A percentile compares a stretch with the other conserved stretches of the same genome.
phyloP scores from a whole-genome alignment of 2,888 invertebrate genomes.

The Drosophila fulvimacula region DNA sequence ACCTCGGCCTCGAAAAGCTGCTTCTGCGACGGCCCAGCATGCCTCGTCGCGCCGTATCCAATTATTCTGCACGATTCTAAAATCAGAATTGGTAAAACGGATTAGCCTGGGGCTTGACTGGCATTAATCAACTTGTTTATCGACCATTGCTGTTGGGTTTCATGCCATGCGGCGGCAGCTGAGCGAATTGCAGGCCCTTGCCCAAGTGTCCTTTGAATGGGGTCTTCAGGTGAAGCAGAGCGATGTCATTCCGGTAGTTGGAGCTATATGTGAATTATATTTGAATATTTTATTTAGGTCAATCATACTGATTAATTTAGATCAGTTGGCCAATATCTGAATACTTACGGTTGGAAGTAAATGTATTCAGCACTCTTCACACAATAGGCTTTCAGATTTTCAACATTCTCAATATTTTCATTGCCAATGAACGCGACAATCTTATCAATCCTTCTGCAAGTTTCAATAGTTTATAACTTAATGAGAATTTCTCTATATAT shows the following conservation, averaged over 20 bases:
- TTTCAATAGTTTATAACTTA: background rate
- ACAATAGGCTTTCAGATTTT: constrained; percentile 55
- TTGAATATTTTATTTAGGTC: too few relatives aligned
- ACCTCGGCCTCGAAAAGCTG: constrained; percentile 78
- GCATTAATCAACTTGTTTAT: background rate
- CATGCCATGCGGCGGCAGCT: constrained; percentile 72
- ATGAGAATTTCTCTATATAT: too few relatives aligned
- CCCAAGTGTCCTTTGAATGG: constrained; percentile 35
- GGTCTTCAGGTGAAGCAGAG: constrained; percentile 69
- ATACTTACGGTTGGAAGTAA: constrained; percentile 80
- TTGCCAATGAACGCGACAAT: constrained; percentile 79
- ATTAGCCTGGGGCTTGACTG: background rate
- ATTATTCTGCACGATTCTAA: constrained; percentile 79
- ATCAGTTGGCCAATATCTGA: too few relatives aligned
- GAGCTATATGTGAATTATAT: constrained; percentile 52
- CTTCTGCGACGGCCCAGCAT: constrained; percentile 80
- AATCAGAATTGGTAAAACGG: background rate
- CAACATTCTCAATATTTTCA: constrained; percentile 67
- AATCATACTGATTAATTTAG: too few relatives aligned
- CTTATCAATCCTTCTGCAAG: constrained; percentile 62
- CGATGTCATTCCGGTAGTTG: constrained; percentile 82
- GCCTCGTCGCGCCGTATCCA: constrained; percentile 82
- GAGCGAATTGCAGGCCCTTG: constrained; percentile 54
- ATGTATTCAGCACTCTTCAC: constrained; percentile 71
- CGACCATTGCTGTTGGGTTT: constrained; percentile 71